Evolutionary conservation across 2,888 invertebrate species (phyloP).

Genomic region (Tortricodes alternella): DNA sequence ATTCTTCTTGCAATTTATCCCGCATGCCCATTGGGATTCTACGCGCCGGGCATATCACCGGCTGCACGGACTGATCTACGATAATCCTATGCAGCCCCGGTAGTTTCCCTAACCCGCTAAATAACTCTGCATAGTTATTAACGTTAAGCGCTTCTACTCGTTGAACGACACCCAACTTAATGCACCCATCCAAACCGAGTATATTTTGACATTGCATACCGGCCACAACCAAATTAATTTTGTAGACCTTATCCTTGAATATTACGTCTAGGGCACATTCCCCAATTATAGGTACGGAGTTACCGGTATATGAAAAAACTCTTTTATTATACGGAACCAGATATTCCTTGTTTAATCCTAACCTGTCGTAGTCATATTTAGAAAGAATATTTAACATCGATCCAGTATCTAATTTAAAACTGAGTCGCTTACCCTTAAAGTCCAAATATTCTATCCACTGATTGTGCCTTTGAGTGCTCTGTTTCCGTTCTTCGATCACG

Average conservation of each 20-base stretch:
- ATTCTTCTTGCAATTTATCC: conserved; percentile 30
- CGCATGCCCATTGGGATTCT: conserved; percentile 37
- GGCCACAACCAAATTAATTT: conserved; percentile 4
- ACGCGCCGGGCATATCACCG: conserved; percentile 34
- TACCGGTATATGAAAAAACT: conserved; percentile 24
- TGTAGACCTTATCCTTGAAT: conserved; percentile 12
- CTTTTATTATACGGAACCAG: not conserved
- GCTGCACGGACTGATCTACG: conserved; percentile 29
- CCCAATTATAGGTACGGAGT: conserved; percentile 15
- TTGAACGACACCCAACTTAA: not conserved
- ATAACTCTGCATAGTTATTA: conserved; percentile 31
- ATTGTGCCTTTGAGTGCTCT: not conserved
- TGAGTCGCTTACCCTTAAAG: not conserved
- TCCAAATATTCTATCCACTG: no score
- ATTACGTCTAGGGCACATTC: not conserved
- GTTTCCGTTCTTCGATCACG: not conserved
- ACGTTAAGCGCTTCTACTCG: not conserved
- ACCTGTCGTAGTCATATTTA: not conserved
- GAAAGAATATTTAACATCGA: conserved; percentile 26
- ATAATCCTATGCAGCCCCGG: conserved; percentile 34
- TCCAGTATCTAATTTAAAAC: conserved; percentile 24
- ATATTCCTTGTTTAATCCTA: conserved; percentile 1
- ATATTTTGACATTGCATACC: not conserved
- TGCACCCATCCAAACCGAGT: not conserved
- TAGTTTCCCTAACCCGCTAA: conserved; percentile 34